Evolutionary conservation across 2,888 invertebrate species (phyloP), one percentile per base, ranked within the genome.

Genomic region (Drosophila fulvimacula): DNA sequence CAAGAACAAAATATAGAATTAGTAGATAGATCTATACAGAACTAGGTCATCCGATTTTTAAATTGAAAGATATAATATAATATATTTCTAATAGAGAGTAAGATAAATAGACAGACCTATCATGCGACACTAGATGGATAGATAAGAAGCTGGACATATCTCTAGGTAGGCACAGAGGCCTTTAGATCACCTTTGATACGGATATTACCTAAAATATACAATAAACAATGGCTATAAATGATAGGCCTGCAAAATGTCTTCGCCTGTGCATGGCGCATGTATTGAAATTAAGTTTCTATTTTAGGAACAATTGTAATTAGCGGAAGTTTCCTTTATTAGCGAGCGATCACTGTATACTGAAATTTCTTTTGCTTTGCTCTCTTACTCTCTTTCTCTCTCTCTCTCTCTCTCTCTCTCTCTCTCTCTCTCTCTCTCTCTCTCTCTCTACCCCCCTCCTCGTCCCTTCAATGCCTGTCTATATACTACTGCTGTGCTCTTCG

Each of bases 401-500:
- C 39, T 15, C 60, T 10, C 39, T 27, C 56, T 46, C 48, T 19
- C 38, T 46, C 19, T 24, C 55, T 48, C 46, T 30, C 27, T 19
- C 17, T 15, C 55, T 24, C 61, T 9, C 39, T 15, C 60, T 30
- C 27, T 19, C 17, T 15, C 55, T 24, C 61, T 9, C 39, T 15
- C 60, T 10, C 39, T 27, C 56, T 46, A 42, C 19, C 38, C 51
- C 19, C 30, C 55, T 48, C 46, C 15, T 9, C 36, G 10, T 46
- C 13, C 44, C 32, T 51, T 46, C 49, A 17, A 34, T 34, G 30
- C 17, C 39, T 51, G 36, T 41, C 52, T 39, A 32, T 60, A 4
- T 41, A 46, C 51, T 48, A 32, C n/a, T 27, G 36, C 36, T 27
- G 57, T 36, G 57, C 57, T 51, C 49, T 44, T 59, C 61, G 56